Conservation (phyloP, 2,113 vertebrate genomes). For the Nothoprocta perdicaria region DNA sequence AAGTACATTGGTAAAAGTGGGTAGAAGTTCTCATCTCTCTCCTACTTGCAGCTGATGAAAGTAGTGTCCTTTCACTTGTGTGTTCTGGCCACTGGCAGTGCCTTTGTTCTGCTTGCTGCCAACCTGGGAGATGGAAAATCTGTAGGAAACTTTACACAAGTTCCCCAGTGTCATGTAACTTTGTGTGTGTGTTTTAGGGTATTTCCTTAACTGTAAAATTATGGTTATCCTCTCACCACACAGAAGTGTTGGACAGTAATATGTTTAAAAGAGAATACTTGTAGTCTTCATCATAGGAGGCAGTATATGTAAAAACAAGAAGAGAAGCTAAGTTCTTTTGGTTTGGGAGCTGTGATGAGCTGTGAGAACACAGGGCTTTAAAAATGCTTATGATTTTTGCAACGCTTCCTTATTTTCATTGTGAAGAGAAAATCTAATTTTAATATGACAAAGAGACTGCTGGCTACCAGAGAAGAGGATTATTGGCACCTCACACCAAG, state of each 20-base stretch:
- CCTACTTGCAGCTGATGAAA: not conserved
- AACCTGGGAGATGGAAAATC: not conserved
- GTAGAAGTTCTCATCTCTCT: slow-evolving; percentile 22
- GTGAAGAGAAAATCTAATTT: not conserved
- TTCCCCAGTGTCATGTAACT: not conserved
- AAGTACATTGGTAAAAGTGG: slow-evolving; percentile 26
- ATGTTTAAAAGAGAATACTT: not conserved
- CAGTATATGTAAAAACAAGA: not conserved
- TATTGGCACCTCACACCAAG: slow-evolving; percentile 28
- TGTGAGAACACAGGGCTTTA: not conserved
- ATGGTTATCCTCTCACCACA: not conserved
- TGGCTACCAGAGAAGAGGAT: slow-evolving; percentile 43
- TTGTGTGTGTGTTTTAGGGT: not conserved
- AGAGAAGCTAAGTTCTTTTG: not conserved
- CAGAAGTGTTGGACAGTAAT: not conserved
- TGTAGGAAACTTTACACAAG: not conserved
- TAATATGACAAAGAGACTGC: slow-evolving; percentile 7
- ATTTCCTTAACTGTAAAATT: slow-evolving; percentile 21
- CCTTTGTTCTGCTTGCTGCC: not conserved
- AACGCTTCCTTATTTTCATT: not conserved
- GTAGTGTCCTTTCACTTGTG: slow-evolving; percentile 10
- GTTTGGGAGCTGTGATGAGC: not conserved
- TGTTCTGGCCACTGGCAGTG: not conserved
- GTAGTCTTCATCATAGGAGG: not conserved
- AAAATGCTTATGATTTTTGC: not conserved